Base-by-base conservation (phyloP, 2,888 invertebrate species). In the Cataglyphis cursor region DNA sequence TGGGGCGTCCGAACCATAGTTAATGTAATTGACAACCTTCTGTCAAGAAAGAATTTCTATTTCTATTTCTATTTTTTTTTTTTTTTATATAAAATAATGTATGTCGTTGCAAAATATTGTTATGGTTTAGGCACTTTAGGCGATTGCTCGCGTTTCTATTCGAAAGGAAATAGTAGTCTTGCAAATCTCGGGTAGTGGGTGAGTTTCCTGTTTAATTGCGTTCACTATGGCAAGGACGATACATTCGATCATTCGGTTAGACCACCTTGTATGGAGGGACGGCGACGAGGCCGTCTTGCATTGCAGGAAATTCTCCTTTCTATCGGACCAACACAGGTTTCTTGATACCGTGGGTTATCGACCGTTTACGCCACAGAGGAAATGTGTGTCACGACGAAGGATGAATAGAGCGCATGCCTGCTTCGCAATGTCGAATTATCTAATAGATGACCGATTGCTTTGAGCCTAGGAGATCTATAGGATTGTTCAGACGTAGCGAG, bases 231-330 rank as follows among this genome's bases (percentile, higher is more conserved):
- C 90, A 90, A 91, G 92, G 91, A 91, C 91, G 85, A 75, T 64
- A 64, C 66, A 76, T 65, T 74, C 78, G 66, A 83, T 84, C 89
- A 83, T 81, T 61, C 86, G 81, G 82, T 84, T 85, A 70, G 82
- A 89, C 86, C 90, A 83, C 92, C 93, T 90, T 93, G 89, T 92
- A 92, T 87, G 93, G 92, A 92, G 91, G 87, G 92, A 92, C 88
- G 91, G 91, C 90, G 78, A n/a, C 44, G 90, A 92, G 91, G 90
- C 87, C 89, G 89, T 87, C 87, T 86, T 88, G 81, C 83, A 86
- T 73, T 51, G 51, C 51, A 51, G 80, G 87, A 84, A 90, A 90
- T 87, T 87, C 88, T 87, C 90, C 89, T 90, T 91, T 90, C 89
- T 87, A 91, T 91, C 87, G 78, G 85, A 87, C 85, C 86, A 84